phyloP scores from a whole-genome alignment of 2,113 vertebrate genomes.

The Albula goreensis region DNA sequence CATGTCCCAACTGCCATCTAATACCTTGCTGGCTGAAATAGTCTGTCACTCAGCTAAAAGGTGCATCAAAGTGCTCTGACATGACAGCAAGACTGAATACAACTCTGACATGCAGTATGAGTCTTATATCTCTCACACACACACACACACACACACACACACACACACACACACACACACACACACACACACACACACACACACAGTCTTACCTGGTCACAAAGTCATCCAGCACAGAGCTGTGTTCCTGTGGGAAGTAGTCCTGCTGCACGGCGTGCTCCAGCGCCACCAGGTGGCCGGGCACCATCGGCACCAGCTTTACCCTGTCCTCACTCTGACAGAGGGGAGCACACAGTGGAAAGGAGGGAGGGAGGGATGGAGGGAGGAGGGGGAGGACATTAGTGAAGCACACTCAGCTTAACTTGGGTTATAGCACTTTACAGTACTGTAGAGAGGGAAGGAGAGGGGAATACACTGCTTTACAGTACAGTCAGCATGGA shows the following conservation, averaged over 20 bases:
- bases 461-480: no score
- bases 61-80: not conserved
- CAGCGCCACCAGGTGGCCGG: slow-evolving; percentile 85
- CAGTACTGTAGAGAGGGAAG: not conserved
- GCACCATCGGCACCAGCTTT: slow-evolving; percentile 80
- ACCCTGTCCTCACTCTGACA: slow-evolving; percentile 90
- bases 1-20: no score
- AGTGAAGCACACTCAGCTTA: not conserved
- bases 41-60: not conserved
- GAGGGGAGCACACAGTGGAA: slow-evolving; percentile 16
- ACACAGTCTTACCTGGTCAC: slow-evolving; percentile 83
- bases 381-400: slow-evolving; percentile 2
- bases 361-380: not conserved
- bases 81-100: no score
- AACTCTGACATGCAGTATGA: no score
- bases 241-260: slow-evolving; percentile 87
- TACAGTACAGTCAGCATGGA: not conserved
- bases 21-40: no score
- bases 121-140: no score
- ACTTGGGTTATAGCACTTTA: not conserved
- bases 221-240: slow-evolving; percentile 83
- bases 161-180: slow-evolving; percentile 55
- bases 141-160: slow-evolving; percentile 5
- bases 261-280: slow-evolving; percentile 89
- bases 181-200: slow-evolving; percentile 38